phyloP scores from a whole-genome alignment of 2,797 vertebrate species.

The Xenops minutus region DNA sequence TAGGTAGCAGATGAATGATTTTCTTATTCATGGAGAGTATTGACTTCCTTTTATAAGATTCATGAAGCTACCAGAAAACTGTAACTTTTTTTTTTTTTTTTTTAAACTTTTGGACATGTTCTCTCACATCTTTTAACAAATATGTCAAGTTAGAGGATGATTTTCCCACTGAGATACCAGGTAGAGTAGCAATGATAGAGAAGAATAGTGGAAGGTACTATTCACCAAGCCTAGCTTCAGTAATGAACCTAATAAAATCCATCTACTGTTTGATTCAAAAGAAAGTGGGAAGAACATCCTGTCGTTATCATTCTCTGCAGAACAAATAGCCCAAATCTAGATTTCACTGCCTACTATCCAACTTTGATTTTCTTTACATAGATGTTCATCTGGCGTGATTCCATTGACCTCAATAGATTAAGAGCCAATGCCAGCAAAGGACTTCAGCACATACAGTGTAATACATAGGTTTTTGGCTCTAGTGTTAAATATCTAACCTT shows the following conservation, averaged over 20 bases:
- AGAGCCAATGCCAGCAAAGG: neutral
- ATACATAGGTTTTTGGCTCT: neutral
- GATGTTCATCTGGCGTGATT: neutral
- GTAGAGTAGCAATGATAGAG: neutral
- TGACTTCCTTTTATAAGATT: constrained; percentile 54
- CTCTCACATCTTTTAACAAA: neutral
- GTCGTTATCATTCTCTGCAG: neutral
- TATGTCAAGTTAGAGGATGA: neutral
- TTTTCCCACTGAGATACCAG: neutral
- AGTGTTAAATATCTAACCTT: neutral
- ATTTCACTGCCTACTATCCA: neutral
- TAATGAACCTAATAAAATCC: neutral
- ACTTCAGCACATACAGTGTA: neutral
- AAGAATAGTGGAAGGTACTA: neutral
- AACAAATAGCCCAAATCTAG: neutral
- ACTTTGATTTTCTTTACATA: neutral
- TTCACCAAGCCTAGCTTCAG: neutral
- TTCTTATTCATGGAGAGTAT: constrained; percentile 7
- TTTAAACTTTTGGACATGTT: neutral
- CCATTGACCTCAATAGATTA: neutral
- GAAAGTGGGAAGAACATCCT: neutral
- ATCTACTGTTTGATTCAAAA: neutral
- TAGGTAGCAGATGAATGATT: constrained; percentile 16
- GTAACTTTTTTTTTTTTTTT: neutral
- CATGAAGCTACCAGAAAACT: constrained; percentile 40